phyloP scores from a whole-genome alignment of 2,113 vertebrate genomes.

The Sminthopsis crassicaudata region DNA sequence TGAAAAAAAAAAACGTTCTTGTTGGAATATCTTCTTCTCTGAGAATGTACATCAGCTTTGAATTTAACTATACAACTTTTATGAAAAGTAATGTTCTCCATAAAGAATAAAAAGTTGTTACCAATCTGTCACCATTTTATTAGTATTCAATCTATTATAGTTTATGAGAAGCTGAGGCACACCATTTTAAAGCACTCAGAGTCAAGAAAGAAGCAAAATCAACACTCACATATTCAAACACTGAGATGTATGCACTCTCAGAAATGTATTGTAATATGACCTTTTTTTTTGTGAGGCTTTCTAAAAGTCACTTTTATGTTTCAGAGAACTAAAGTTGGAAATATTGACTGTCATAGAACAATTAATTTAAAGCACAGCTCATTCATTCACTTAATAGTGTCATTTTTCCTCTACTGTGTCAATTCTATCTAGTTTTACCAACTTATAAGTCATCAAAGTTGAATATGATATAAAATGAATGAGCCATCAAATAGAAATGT shows the following conservation, averaged over 20 bases:
- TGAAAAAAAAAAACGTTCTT: conserved; percentile 43
- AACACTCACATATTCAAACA: not conserved
- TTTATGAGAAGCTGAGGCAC: conserved; percentile 54
- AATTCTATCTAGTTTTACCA: conserved; percentile 31
- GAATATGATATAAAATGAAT: conserved; percentile 18
- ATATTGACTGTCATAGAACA: conserved; percentile 45
- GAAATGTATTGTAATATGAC: not conserved
- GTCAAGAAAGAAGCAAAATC: conserved; percentile 42
- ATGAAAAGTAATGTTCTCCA: conserved; percentile 58
- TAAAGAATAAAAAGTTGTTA: conserved; percentile 55
- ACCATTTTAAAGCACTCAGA: conserved; percentile 27
- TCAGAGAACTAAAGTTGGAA: conserved; percentile 41
- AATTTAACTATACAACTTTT: conserved; percentile 47
- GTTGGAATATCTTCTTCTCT: conserved; percentile 2
- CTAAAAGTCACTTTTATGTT: not conserved
- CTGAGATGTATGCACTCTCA: not conserved
- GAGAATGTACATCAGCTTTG: conserved; percentile 50
- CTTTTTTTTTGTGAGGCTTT: conserved; percentile 38
- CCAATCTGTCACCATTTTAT: conserved; percentile 34
- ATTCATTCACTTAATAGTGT: not conserved
- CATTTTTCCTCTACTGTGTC: conserved; percentile 1
- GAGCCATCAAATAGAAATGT: not conserved
- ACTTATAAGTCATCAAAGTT: not conserved
- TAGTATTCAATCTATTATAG: conserved; percentile 38
- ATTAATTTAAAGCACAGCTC: conserved; percentile 7